Conservation (phyloP, 23 tunicate genomes). For the Styela clava region DNA sequence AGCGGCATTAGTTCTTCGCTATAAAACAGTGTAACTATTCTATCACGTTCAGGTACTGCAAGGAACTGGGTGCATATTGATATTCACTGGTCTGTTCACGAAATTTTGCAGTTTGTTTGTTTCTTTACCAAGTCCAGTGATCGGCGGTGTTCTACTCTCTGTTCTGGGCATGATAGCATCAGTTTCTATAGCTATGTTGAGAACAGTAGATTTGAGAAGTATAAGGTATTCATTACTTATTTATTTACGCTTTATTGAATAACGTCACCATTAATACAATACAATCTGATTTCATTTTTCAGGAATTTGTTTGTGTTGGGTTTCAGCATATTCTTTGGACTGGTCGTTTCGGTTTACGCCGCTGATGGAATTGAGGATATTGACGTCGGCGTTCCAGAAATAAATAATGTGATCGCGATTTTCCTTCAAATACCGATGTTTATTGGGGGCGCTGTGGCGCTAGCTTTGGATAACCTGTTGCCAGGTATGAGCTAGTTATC, state of each 20-base stretch:
- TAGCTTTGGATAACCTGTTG: background rate
- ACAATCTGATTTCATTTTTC: background rate
- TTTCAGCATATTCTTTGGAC: background rate
- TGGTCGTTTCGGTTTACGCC: background rate
- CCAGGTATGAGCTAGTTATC: too few species aligned
- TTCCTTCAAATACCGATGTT: background rate
- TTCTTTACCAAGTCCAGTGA: background rate
- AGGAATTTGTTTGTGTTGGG: background rate
- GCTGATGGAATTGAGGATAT: background rate
- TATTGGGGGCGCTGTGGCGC: background rate
- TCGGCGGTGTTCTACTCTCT: background rate
- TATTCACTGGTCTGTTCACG: background rate
- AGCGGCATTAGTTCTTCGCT: too few species aligned
- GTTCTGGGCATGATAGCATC: background rate
- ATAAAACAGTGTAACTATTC: too few species aligned
- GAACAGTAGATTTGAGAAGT: background rate
- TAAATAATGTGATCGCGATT: background rate
- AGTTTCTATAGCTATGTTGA: background rate
- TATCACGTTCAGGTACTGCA: background rate
- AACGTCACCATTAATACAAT: too few species aligned
- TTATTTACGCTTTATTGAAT: too few species aligned
- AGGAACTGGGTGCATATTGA: background rate
- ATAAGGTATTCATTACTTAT: too few species aligned
- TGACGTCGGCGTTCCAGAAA: background rate
- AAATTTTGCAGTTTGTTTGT: background rate